Percentiles rank a stretch among this genome's conserved stretches.
These are phyloP conservation scores for Florisuga fusca DNA, from an alignment of 2,797 vertebrate genomes.

Conservation along the genomic window DNA sequence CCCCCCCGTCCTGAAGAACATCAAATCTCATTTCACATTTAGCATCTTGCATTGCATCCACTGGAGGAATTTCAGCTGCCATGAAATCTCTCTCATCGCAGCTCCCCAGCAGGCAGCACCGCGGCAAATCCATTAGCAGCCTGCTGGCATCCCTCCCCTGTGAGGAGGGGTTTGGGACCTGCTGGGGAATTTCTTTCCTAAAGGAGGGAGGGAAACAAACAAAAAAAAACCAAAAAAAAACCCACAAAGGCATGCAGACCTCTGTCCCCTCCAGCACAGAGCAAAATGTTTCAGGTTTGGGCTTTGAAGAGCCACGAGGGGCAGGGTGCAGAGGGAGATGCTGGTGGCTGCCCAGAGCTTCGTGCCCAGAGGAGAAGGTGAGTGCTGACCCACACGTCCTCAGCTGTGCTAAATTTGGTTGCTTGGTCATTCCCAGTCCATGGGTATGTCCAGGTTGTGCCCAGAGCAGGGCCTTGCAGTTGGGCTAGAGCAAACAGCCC, in stretches of 20 bases:
- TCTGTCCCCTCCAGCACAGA: accelerated
- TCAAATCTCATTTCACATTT: slow-evolving; percentile 46
- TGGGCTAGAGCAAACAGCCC: neutral
- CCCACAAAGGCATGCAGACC: neutral
- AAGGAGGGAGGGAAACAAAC: neutral
- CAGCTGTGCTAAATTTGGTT: neutral
- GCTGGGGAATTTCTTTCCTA: neutral
- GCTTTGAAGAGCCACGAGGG: neutral
- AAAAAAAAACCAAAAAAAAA: neutral
- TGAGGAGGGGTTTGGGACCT: neutral
- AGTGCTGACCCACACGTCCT: accelerated
- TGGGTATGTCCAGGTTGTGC: accelerated
- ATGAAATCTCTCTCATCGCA: slow-evolving; percentile 26
- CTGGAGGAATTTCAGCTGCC: slow-evolving; percentile 57
- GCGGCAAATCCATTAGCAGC: slow-evolving; percentile 51
- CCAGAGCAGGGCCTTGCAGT: neutral
- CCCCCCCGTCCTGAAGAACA: neutral
- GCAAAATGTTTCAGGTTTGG: neutral
- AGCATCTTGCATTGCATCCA: neutral
- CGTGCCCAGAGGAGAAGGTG: neutral
- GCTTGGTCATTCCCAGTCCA: neutral
- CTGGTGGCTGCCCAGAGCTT: neutral
- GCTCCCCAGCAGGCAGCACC: neutral
- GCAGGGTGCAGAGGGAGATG: neutral
- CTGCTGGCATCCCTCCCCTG: neutral